Base-by-base conservation (phyloP, 2,888 invertebrate species). In the Drosophila cracens region DNA sequence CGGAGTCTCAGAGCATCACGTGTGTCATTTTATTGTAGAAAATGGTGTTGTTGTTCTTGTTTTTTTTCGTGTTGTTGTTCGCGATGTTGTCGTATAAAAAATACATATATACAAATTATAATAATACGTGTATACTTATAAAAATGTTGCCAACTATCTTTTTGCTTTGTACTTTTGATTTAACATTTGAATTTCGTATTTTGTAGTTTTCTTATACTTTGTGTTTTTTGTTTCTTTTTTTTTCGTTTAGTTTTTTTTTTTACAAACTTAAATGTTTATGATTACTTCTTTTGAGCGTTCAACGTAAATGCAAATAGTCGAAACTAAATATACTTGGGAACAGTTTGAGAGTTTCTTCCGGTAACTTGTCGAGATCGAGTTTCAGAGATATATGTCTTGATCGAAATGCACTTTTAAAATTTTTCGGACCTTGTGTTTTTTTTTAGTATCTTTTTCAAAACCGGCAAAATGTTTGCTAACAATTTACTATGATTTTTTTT, bases 131-230 rank as follows among this genome's bases (percentile, higher is more conserved):
- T 78, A 67, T 71, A 78, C 71, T 81, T 88, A 83, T 85, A 88
- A 86, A 86, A 86, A 86, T 82, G 87, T 86, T 86, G 88, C 85
- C 85, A 86, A 86, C 85, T 88, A 86, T 86, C 87, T 88, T 85
- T 87, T 77, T 86, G 73, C 87, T 86, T 86, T 86, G 89, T 88
- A 86, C 89, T 86, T 86, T 86, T 83, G 88, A 86, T 88, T 86
- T 86, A 83, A 70, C 71, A 74, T 81, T 85, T 83, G 76, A 85
- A 83, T 87, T 84, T 79, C 56, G 76, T 79, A 57, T 79, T 70
- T 66, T 72, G 60, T 78, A 69, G 66, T 62, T 68, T 49, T 29
- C 51, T 49, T 46, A 46, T 49, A 33, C 21, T 74, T 67, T 54
- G 53, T 33, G 48, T 61, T 62, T 54, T 58, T 64, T 38, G 16